phyloP scores from a whole-genome alignment of 2,888 invertebrate genomes.

The Gryllus longicercus region DNA sequence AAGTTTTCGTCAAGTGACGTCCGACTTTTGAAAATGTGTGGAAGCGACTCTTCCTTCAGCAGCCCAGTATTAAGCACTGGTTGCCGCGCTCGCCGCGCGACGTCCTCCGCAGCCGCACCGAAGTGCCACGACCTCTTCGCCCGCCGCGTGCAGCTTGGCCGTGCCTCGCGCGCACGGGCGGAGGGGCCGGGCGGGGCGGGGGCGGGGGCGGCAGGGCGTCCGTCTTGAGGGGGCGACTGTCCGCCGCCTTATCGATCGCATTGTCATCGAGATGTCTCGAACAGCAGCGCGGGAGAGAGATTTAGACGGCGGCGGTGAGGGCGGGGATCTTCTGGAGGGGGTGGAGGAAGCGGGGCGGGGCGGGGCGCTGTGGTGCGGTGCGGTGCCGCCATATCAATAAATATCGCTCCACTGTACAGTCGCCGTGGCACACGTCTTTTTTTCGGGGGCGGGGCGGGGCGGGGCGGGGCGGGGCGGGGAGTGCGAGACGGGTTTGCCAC shows the following conservation, averaged over 20 bases:
- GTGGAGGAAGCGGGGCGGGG: not conserved
- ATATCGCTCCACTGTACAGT: not conserved
- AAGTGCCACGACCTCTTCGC: not conserved
- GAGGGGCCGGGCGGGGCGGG: not conserved
- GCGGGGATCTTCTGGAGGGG: not conserved
- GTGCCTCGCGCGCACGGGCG: not conserved
- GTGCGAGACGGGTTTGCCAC: not conserved
- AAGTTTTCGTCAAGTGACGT: too few relatives aligned
- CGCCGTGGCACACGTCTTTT: slow-evolving; percentile 1
- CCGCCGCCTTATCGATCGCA: slow-evolving; percentile 9
- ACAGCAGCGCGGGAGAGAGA: not conserved
- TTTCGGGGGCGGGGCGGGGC: too few relatives aligned
- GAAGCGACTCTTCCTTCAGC: slow-evolving; percentile 33
- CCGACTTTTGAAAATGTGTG: not conserved
- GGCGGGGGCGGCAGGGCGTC: not conserved
- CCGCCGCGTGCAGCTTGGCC: not conserved
- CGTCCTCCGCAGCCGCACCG: not conserved
- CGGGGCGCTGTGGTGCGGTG: not conserved
- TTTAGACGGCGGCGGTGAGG: not conserved
- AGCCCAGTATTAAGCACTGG: slow-evolving; percentile 25
- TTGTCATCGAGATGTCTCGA: slow-evolving; percentile 17
- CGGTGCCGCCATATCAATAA: slow-evolving; percentile 10
- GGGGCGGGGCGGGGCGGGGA: too few relatives aligned
- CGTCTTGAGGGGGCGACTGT: not conserved
- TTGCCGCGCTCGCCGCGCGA: not conserved